These are phyloP conservation scores for Chymomyza amoena DNA, from an alignment of 2,888 invertebrate species.

Conservation along the genomic window DNA sequence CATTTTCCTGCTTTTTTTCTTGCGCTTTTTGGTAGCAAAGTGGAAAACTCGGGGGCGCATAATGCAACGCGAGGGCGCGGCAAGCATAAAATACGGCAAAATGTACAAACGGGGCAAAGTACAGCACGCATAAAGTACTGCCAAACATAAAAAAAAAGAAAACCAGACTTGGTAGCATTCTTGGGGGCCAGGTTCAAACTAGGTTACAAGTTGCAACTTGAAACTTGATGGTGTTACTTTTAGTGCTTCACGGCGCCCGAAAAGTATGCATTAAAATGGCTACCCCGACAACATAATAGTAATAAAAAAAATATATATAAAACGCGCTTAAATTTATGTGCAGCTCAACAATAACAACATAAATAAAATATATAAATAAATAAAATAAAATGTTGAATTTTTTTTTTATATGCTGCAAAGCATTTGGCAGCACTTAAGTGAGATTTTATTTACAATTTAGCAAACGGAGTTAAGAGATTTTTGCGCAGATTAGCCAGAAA, in stretches of 20 bases:
- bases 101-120: slow-evolving; percentile 22
- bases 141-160: background rate
- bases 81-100: slow-evolving; percentile 56
- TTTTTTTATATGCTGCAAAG: background rate
- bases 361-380: background rate
- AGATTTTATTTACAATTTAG: background rate
- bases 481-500: background rate
- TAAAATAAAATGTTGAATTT: background rate
- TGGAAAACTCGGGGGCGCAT: background rate
- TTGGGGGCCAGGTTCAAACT: slow-evolving; percentile 34
- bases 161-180: too few species aligned
- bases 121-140: slow-evolving; percentile 48
- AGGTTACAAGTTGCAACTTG: slow-evolving; percentile 61
- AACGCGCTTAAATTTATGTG: background rate
- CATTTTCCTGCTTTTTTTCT: slow-evolving; percentile 16
- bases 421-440: background rate
- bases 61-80: slow-evolving; percentile 5
- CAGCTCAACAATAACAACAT: background rate
- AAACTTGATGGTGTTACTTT: slow-evolving; percentile 45
- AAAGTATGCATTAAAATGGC: slow-evolving; percentile 3
- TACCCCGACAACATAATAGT: background rate
- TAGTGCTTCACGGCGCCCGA: slow-evolving; percentile 7
- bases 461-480: background rate
- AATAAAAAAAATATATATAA: background rate
- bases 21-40: slow-evolving; percentile 4